Conservation (phyloP, 2,113 vertebrate genomes). For the Blennius ocellaris region DNA sequence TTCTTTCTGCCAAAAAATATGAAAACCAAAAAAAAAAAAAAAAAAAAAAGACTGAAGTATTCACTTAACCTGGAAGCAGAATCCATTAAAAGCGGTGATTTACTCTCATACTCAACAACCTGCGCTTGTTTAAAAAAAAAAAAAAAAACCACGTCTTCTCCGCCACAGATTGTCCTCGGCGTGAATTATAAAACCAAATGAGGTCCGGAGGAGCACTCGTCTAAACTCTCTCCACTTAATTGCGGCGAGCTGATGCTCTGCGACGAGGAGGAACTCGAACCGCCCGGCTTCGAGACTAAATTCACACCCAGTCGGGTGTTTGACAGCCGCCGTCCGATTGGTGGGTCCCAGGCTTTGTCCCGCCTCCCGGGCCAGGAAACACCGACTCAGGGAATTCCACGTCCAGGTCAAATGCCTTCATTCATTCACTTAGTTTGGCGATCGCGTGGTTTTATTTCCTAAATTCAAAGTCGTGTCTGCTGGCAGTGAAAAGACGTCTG, state of each 20-base stretch:
- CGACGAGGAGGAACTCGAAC: background rate
- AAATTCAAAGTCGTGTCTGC: too few relatives aligned
- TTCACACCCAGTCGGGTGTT: slow-evolving; percentile 10
- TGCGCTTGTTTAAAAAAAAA: slow-evolving; percentile 23
- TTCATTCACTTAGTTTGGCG: too few relatives aligned
- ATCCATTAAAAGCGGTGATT: slow-evolving; percentile 3
- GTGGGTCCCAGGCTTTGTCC: too few relatives aligned
- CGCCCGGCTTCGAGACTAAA: slow-evolving; percentile 39
- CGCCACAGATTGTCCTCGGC: slow-evolving; percentile 39
- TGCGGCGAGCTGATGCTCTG: slow-evolving; percentile 26
- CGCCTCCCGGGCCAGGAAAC: too few relatives aligned
- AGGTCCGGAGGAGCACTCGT: slow-evolving; percentile 57
- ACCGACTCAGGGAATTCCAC: too few relatives aligned
- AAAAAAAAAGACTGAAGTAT: too few relatives aligned
- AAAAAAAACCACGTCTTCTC: background rate
- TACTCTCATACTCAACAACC: slow-evolving; percentile 28
- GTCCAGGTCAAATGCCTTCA: too few relatives aligned
- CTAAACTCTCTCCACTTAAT: slow-evolving; percentile 56
- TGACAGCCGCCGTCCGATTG: slow-evolving; percentile 2
- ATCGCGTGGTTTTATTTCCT: too few relatives aligned
- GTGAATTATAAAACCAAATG: slow-evolving; percentile 63
- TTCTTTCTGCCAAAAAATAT: too few relatives aligned
- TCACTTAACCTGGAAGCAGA: too few relatives aligned
- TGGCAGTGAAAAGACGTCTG: too few relatives aligned
- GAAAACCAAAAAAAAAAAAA: too few relatives aligned